A percentile compares a stretch with the other conserved stretches of the same genome.
Conservation (phyloP, 2,113 vertebrate species). For the Phrynocephalus versicolor region DNA sequence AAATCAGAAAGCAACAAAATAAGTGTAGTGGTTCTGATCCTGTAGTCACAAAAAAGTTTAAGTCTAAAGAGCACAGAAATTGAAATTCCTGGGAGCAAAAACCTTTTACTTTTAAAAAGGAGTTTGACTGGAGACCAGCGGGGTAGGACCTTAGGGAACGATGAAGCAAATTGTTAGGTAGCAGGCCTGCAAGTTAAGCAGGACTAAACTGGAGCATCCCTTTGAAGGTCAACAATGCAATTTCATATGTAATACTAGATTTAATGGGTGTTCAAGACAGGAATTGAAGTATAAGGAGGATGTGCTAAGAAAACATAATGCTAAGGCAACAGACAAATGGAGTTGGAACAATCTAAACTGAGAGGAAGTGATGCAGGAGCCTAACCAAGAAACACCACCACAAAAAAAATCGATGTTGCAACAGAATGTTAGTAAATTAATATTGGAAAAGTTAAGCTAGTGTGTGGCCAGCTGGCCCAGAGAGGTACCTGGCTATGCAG, state of each 20-base stretch:
- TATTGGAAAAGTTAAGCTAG: background rate
- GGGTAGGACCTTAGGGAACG: constrained; percentile 37
- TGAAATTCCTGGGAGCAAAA: constrained; percentile 35
- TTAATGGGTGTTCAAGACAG: constrained; percentile 15
- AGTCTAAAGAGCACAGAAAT: accelerated
- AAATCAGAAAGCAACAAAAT: constrained; percentile 42
- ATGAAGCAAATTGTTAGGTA: constrained; percentile 35
- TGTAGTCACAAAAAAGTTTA: constrained; percentile 25
- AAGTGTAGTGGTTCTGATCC: background rate
- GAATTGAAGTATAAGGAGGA: background rate
- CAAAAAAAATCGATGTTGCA: accelerated
- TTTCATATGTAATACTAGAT: constrained; percentile 22
- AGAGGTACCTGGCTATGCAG: no score
- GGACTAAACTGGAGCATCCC: background rate
- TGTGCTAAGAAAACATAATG: constrained; percentile 5
- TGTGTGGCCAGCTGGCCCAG: no score
- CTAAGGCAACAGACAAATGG: background rate
- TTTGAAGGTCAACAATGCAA: constrained; percentile 39
- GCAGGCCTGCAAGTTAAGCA: constrained; percentile 21
- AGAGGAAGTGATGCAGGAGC: background rate
- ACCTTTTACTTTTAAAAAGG: constrained; percentile 8
- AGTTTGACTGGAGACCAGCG: constrained; percentile 39
- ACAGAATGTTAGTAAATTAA: accelerated
- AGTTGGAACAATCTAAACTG: background rate
- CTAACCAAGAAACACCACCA: background rate